Evolutionary conservation across 1,140 invertebrate species (phyloP), one percentile per base, ranked within the genome.

Genomic region (Dreissena polymorpha): DNA sequence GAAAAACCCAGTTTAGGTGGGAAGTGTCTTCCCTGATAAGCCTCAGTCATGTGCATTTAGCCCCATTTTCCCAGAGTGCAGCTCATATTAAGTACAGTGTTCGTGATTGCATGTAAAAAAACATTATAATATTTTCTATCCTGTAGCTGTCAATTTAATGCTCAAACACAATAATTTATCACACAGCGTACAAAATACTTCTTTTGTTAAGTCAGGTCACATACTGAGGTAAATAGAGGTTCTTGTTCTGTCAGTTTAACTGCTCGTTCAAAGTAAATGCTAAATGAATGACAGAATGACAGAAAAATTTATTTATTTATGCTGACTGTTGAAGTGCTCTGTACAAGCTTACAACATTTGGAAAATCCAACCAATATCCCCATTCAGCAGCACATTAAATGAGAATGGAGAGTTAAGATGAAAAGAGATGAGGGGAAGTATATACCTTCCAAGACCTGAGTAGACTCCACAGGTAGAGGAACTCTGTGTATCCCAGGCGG

Each of bases 401-500:
- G n/a, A n/a, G n/a, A n/a, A n/a, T n/a, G n/a, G n/a, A n/a, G n/a
- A n/a, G n/a, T n/a, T n/a, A n/a, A n/a, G n/a, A n/a, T n/a, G 3
- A 39, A 39, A 8, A 39, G 39, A 39, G 39, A 39, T 39, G 39
- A 39, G 39, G 39, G 8, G 8, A 39, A 39, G 39, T 39, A 8
- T 39, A 5, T 39, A 39, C 39, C 39, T 39, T 39, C 39, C 39
- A 39, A 39, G 81, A 87, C 49, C 85, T 82, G 0, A 91, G 78
- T 49, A 88, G 68, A 80, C 87, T 88, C 90, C 90, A 91, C 10
- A 91, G 78, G 67, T 87, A 88, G 13, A 86, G 78, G 64, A 91
- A 90, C 68, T 91, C 90, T 80, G 84, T 86, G 79, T 87, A 91
- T 53, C 89, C 88, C 55, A 91, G 83, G 49, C 85, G 84, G 13